phyloP scores from a whole-genome alignment of 2,888 invertebrate genomes.

The Actias luna region DNA sequence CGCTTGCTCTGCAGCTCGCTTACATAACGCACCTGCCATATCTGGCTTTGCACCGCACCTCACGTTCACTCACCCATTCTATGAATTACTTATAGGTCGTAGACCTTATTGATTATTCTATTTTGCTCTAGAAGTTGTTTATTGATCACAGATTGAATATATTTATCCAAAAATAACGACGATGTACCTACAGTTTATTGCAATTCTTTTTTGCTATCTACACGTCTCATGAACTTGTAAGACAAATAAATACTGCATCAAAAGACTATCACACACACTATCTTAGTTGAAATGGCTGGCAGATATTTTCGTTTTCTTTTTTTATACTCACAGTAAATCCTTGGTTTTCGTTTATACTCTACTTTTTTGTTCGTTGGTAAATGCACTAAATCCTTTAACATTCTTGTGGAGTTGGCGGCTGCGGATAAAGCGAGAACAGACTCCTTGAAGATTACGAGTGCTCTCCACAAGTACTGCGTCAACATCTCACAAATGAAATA shows the following conservation, averaged over 20 bases:
- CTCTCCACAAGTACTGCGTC: slow-evolving; percentile 39
- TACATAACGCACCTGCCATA: slow-evolving; percentile 82
- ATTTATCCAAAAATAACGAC: slow-evolving; percentile 11
- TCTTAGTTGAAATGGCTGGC: slow-evolving; percentile 40
- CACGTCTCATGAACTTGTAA: slow-evolving; percentile 41
- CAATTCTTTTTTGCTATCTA: slow-evolving; percentile 18
- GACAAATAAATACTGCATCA: slow-evolving; percentile 52
- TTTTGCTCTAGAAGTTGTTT: slow-evolving; percentile 51
- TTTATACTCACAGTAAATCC: slow-evolving; percentile 17
- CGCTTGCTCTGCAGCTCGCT: slow-evolving; percentile 57
- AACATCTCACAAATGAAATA: slow-evolving; percentile 47
- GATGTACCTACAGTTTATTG: background rate
- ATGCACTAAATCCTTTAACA: slow-evolving; percentile 60
- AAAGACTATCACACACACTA: slow-evolving; percentile 42
- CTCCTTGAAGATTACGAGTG: slow-evolving; percentile 60
- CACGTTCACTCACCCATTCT: slow-evolving; percentile 76
- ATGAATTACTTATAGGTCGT: slow-evolving; percentile 80
- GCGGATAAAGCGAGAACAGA: slow-evolving; percentile 58
- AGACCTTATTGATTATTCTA: slow-evolving; percentile 74
- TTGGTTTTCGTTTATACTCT: slow-evolving; percentile 40
- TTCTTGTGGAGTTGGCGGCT: slow-evolving; percentile 46
- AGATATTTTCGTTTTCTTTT: slow-evolving; percentile 44
- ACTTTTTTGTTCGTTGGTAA: slow-evolving; percentile 55
- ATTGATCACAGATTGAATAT: slow-evolving; percentile 32
- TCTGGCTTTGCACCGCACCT: slow-evolving; percentile 72